A percentile compares a stretch with the other conserved stretches of the same genome.
These are phyloP conservation scores for Mus musculus DNA, from an alignment of 2,113 vertebrate genomes.

Conservation along the genomic window DNA sequence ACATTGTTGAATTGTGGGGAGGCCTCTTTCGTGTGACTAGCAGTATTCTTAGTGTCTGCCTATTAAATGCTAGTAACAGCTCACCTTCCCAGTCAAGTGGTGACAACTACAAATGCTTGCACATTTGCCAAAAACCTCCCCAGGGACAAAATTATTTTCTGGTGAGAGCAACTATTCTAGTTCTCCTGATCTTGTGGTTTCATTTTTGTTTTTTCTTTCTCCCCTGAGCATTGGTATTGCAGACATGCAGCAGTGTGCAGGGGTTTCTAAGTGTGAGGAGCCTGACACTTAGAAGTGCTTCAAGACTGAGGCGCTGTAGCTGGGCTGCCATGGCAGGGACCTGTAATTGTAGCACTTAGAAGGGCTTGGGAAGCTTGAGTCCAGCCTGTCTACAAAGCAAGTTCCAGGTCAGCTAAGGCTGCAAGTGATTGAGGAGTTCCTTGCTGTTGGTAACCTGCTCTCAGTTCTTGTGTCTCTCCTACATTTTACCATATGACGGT, in stretches of 20 bases:
- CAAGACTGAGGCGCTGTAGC: neutral
- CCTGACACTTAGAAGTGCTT: conserved; percentile 40
- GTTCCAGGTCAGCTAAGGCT: neutral
- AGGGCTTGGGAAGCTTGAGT: neutral
- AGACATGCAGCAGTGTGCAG: neutral
- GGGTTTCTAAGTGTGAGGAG: neutral
- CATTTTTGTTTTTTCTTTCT: neutral
- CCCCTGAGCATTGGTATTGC: neutral
- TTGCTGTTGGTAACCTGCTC: neutral
- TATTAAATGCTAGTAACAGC: neutral
- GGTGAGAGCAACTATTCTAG: neutral
- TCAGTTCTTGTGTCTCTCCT: neutral
- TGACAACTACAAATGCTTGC: neutral
- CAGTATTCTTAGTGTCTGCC: neutral
- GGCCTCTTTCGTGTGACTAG: neutral
- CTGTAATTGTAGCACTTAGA: neutral
- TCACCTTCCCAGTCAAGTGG: neutral
- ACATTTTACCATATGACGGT: neutral
- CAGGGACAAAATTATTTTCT: neutral
- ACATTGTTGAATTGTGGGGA: neutral
- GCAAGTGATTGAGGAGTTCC: neutral
- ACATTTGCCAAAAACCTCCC: neutral
- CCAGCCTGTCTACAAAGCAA: neutral
- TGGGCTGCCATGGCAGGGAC: neutral
- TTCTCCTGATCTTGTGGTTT: neutral